These are phyloP conservation scores for Microchirus variegatus DNA, from an alignment of 2,797 vertebrate genomes.

Conservation along the genomic window DNA sequence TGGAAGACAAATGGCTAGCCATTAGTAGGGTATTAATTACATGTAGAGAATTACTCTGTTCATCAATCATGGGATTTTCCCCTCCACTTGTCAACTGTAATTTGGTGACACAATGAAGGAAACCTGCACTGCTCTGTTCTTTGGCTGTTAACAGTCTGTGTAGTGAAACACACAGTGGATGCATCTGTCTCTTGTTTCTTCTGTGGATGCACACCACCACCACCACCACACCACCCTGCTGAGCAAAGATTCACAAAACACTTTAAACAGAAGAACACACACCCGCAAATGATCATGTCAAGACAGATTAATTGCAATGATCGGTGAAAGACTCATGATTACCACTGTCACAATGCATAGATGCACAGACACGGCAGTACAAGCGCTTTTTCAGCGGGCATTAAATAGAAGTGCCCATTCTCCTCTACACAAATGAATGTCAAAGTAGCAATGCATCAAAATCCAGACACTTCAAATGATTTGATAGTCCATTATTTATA, in stretches of 20 bases:
- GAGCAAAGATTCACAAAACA: constrained; percentile 74
- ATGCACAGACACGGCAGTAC: constrained; percentile 36
- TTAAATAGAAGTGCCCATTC: constrained; percentile 69
- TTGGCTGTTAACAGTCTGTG: constrained; percentile 66
- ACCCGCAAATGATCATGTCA: constrained; percentile 76
- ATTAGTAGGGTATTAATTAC: constrained; percentile 87
- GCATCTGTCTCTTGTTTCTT: constrained; percentile 71
- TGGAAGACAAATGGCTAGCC: constrained; percentile 78
- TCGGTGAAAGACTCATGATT: constrained; percentile 73
- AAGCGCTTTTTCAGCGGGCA: constrained; percentile 53
- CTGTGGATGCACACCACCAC: constrained; percentile 33
- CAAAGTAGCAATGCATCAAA: constrained; percentile 50
- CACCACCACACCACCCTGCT: constrained; percentile 56
- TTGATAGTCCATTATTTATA: constrained; percentile 31
- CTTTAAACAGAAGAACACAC: constrained; percentile 75
- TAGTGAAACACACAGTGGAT: constrained; percentile 62
- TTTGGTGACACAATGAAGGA: constrained; percentile 73
- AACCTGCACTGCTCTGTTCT: constrained; percentile 65
- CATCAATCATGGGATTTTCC: constrained; percentile 82
- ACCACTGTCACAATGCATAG: constrained; percentile 70
- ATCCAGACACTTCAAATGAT: constrained; percentile 56
- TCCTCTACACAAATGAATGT: constrained; percentile 52
- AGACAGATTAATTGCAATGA: constrained; percentile 79
- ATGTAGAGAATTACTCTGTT: constrained; percentile 81
- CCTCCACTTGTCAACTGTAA: constrained; percentile 78